Conservation (phyloP, 2,888 invertebrate species). For the Eristalis pertinax region DNA sequence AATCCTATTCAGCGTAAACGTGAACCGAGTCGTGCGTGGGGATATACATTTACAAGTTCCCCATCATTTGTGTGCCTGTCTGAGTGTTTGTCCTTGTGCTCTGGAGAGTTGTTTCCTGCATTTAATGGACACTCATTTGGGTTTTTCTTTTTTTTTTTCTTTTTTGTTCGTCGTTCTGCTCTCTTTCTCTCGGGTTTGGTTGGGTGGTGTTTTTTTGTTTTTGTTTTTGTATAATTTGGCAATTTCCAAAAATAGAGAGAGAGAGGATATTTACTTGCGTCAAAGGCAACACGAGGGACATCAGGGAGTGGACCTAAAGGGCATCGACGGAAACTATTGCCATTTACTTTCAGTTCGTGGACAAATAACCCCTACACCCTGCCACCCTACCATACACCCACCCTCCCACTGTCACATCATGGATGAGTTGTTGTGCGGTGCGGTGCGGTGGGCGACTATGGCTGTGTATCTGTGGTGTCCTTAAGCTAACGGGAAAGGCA, state of each 20-base stretch:
- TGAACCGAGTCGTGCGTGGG: constrained; percentile 52
- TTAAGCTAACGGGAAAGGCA: constrained; percentile 42
- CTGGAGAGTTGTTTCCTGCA: constrained; percentile 62
- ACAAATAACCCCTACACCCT: neutral
- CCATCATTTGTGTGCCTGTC: neutral
- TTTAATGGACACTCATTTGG: constrained; percentile 62
- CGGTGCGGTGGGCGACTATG: neutral
- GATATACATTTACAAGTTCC: neutral
- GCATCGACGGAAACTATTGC: constrained; percentile 35
- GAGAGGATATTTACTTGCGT: constrained; percentile 45
- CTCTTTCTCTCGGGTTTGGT: neutral
- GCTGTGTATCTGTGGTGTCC: neutral
- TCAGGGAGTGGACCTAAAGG: constrained; percentile 16
- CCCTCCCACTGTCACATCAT: too few relatives aligned
- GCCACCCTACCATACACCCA: neutral
- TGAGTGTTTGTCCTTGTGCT: constrained; percentile 33
- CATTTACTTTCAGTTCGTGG: constrained; percentile 35
- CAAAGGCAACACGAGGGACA: constrained; percentile 17
- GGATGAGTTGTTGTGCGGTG: constrained; percentile 7
- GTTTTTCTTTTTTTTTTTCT: neutral
- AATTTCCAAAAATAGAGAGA: constrained; percentile 49
- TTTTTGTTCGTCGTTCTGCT: constrained; percentile 1
- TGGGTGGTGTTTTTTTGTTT: too few relatives aligned
- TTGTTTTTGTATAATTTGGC: constrained; percentile 62
- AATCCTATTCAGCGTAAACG: constrained; percentile 47